Base-by-base conservation (phyloP, 1,140 invertebrate genomes). In the Aphaenogaster floridana region DNA sequence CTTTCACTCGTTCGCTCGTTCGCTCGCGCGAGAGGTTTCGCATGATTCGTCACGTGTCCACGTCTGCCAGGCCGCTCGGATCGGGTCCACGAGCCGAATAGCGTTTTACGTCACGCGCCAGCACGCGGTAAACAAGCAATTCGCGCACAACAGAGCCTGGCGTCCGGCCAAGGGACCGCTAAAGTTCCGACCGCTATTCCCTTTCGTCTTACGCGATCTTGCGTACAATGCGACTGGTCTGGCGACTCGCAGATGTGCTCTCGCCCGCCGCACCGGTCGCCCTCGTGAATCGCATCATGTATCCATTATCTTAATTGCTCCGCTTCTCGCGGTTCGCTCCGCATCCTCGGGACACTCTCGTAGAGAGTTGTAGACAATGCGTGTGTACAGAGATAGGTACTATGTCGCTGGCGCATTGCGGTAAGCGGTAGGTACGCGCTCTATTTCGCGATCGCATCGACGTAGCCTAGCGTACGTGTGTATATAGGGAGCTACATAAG, bases 101-200 rank as follows among this genome's bases (percentile, higher is more conserved):
- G 77, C 77, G 63, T 74, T 91, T 92, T 92, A 91, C 90, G 90
- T 93, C 91, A 93, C 71, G 54, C 77, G 57, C 34, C 63, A 90
- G 83, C 89, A 90, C 86, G 88, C 86, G 88, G 90, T 93, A 93
- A 94, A 94, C 93, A 93, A 93, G 88, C 86, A 69, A 86, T 76
- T 90, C 81, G 87, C 68, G 86, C 61, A 87, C 79, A 66, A 71
- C 76, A 71, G 6, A 87, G 64, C 61, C 68, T 90, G 93, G 91
- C 89, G 11, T 21, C 0, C 8, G 83, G 93, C 93, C 92, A 93
- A 88, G 89, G 76, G 83, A 76, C 54, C 66, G 21, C 66, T 71
- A 42, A 57, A 69, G 11, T 87, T 71, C 59, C 63, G 13, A 61
- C 52, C 45, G 80, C 42, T 88, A 52, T 90, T 84, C n/a, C 54